Conservation (phyloP, 2,888 invertebrate genomes). For the Linnaemya tessellans region DNA sequence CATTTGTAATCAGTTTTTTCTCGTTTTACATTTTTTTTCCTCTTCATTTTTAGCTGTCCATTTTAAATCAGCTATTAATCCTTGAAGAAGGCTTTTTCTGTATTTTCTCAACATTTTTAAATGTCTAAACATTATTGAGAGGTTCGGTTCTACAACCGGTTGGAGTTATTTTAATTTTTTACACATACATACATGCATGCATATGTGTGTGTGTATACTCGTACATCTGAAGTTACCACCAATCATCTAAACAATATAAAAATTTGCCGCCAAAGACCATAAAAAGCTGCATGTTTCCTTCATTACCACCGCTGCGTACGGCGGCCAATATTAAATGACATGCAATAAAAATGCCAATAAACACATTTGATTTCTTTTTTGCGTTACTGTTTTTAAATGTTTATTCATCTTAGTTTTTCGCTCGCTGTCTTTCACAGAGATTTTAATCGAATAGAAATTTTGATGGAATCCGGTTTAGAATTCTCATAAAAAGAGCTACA, state of each 20-base stretch:
- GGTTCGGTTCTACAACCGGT: conserved; percentile 63
- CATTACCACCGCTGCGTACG: conserved; percentile 65
- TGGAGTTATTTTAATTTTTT: conserved; percentile 61
- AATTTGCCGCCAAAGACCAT: conserved; percentile 69
- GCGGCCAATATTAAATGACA: conserved; percentile 69
- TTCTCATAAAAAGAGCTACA: not conserved
- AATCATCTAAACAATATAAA: conserved; percentile 70
- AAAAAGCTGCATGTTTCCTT: conserved; percentile 65
- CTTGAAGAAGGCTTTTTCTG: conserved; percentile 61
- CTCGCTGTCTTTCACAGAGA: conserved; percentile 12
- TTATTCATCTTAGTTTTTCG: conserved; percentile 20
- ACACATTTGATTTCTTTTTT: conserved; percentile 65
- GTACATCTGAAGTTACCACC: conserved; percentile 49
- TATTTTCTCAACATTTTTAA: conserved; percentile 67
- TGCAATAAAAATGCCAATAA: conserved; percentile 72
- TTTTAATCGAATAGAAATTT: conserved; percentile 37
- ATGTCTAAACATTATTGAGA: conserved; percentile 68
- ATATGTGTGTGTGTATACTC: not conserved
- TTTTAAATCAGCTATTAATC: conserved; percentile 69
- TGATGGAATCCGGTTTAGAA: conserved; percentile 23
- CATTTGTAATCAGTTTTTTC: conserved; percentile 68
- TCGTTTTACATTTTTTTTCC: conserved; percentile 55
- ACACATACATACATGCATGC: not conserved
- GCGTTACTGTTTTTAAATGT: conserved; percentile 39
- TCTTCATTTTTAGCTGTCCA: conserved; percentile 59